Evolutionary conservation across 2,888 invertebrate genomes (phyloP), one percentile per base, ranked within the genome.

Genomic region (Melolontha melolontha): DNA sequence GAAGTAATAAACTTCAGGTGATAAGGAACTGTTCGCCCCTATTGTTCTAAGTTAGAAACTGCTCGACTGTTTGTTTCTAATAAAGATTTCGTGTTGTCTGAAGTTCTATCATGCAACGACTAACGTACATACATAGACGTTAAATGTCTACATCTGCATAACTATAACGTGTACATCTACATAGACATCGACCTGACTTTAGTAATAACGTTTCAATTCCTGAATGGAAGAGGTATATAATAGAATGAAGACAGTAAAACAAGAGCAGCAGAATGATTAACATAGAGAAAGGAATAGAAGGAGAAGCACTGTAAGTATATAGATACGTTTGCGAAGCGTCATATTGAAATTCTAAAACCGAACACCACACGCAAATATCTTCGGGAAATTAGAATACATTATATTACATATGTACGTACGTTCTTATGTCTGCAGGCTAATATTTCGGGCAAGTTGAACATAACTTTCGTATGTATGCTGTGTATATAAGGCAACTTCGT

Each of bases 301-400:
- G 47, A 34, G 22, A 42, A 44, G 57, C 57, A 54, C 27, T 59
- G 59, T 59, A 29, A 47, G 59, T 16, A 47, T 34, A 34, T 17
- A 59, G 16, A 44, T 27, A 34, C 34, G 51, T 29, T 52, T 52
- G 51, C 22, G 8, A 29, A 29, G 51, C 44, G 47, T 47, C 59
- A 59, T 59, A 59, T 59, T 59, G 59, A 47, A 44, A 59, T 47
- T 59, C 47, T 59, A 29, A 59, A 59, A 59, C 59, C 47, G 59
- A 44, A n/a, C 27, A 47, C 59, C 47, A 22, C 34, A 34, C 17
- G 59, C 29, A 59, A 59, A 59, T 59, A 59, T 47, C 59, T 59
- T 59, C 59, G 11, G 59, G 59, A 47, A 47, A 59, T 59, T 47
- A 59, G 44, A 59, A 47, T 59, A 59, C 59, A 59, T 29, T 44